A percentile compares a stretch with the other conserved stretches of the same genome.
Evolutionary conservation across 2,888 invertebrate genomes (phyloP).

Genomic region (Ametastegia equiseti): DNA sequence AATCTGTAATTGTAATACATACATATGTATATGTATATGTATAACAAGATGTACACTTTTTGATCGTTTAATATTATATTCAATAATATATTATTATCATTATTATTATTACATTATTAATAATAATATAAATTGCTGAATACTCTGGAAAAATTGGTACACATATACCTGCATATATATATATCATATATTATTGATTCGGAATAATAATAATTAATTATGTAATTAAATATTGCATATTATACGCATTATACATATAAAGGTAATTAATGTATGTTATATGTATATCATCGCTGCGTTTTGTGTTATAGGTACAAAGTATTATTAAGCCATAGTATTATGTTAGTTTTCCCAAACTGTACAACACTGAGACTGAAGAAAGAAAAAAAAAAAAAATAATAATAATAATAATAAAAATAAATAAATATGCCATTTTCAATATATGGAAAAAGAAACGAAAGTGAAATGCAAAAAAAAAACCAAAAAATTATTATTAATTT

Average conservation of each 20-base stretch:
- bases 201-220: not conserved
- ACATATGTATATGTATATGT: not conserved
- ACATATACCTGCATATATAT: not conserved
- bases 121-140: not conserved
- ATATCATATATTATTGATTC: not conserved
- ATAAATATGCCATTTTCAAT: slow-evolving; percentile 40
- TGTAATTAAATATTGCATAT: not conserved
- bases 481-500: not conserved
- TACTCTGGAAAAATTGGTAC: not conserved
- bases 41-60: not conserved
- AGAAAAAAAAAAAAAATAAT: slow-evolving; percentile 13
- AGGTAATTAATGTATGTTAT: not conserved
- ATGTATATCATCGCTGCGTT: slow-evolving; percentile 34
- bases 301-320: slow-evolving; percentile 40
- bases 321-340: slow-evolving; percentile 43
- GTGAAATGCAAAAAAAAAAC: not conserved
- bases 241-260: not conserved
- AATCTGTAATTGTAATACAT: not conserved
- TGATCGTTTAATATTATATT: not conserved
- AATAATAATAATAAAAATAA: not conserved
- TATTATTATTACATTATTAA: not conserved
- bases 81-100: not conserved
- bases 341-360: slow-evolving; percentile 45
- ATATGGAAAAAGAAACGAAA: too few relatives aligned
- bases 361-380: slow-evolving; percentile 46